phyloP scores from a whole-genome alignment of 2,888 invertebrate species.

The Panorpa germanica region DNA sequence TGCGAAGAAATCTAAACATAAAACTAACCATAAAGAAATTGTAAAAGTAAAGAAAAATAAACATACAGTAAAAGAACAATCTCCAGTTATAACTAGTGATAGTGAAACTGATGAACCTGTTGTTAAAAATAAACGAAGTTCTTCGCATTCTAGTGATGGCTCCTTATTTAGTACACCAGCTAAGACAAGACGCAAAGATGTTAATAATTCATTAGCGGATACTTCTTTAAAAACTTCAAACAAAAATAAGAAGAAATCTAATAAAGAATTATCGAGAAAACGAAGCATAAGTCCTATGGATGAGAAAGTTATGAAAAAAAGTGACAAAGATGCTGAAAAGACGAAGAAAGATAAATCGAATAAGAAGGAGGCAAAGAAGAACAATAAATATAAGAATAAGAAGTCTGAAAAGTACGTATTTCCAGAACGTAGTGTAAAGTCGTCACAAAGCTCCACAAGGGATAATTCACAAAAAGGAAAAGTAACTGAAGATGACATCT shows the following conservation, averaged over 20 bases:
- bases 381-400: slow-evolving; percentile 1
- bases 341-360: slow-evolving; percentile 5
- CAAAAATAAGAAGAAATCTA: slow-evolving; percentile 2
- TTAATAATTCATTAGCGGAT: slow-evolving; percentile 2
- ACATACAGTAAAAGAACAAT: slow-evolving; percentile 13
- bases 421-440: no score
- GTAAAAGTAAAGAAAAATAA: slow-evolving; percentile 17
- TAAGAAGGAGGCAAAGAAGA: slow-evolving; percentile 4
- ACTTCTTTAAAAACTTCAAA: slow-evolving; percentile 1
- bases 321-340: not conserved
- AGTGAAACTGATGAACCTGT: slow-evolving; percentile 8
- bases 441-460: no score
- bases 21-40: no score
- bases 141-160: not conserved
- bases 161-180: no score
- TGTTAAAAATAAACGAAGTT: slow-evolving; percentile 10
- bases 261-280: slow-evolving; percentile 5
- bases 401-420: not conserved
- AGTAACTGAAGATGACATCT: no score
- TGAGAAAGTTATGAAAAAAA: not conserved
- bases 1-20: no score
- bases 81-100: slow-evolving; percentile 8
- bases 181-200: not conserved
- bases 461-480: no score
- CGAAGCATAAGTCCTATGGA: not conserved